These are phyloP conservation scores for Priocnemis perturbator DNA, from an alignment of 2,888 invertebrate species.

Conservation along the genomic window DNA sequence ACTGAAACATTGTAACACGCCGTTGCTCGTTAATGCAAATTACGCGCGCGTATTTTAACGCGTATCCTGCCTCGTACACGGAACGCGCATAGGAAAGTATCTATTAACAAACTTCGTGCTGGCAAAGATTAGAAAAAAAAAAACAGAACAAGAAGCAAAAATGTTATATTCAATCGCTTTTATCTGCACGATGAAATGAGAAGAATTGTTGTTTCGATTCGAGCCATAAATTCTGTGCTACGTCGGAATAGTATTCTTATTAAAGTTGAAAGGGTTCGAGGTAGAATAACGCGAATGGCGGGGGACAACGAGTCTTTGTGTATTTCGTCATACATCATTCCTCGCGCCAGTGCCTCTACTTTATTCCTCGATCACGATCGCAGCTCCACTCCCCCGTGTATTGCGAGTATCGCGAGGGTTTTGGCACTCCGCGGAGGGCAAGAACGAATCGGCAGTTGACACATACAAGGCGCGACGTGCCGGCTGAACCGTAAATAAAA, in stretches of 20 bases:
- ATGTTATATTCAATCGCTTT: no score
- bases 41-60: no score
- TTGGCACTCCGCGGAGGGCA: constrained; percentile 46
- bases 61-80: no score
- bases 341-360: constrained; percentile 37
- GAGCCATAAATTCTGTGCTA: no score
- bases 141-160: no score
- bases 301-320: constrained; percentile 45
- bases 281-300: constrained; percentile 46
- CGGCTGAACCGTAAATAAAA: constrained; percentile 59
- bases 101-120: no score
- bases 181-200: no score
- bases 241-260: no score
- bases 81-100: no score
- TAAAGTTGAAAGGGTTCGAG: constrained; percentile 35
- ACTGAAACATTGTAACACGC: no score
- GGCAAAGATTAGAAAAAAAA: no score
- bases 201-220: no score
- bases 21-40: constrained; percentile 3
- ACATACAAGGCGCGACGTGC: constrained; percentile 46
- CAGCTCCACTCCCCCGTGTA: constrained; percentile 43
- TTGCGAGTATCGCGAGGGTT: constrained; percentile 42
- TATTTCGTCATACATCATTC: constrained; percentile 50
- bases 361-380: constrained; percentile 51
- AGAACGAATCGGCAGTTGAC: constrained; percentile 51